Evolutionary conservation across 2,888 invertebrate species (phyloP).

Genomic region (Quadriops clusia): DNA sequence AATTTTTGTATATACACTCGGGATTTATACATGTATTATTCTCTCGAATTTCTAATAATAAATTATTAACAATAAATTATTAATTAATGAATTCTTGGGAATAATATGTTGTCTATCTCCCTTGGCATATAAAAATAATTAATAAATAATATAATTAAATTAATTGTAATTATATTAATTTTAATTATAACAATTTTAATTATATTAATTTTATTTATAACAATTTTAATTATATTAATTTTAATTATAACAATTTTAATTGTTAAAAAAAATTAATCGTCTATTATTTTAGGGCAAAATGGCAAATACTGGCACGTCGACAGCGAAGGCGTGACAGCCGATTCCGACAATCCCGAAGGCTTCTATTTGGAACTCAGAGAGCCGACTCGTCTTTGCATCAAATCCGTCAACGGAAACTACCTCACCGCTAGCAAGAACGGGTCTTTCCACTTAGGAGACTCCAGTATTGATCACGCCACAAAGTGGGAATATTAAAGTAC

Average conservation of each 20-base stretch:
- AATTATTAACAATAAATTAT: too few species aligned
- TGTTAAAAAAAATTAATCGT: too few species aligned
- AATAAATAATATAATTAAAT: too few species aligned
- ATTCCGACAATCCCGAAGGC: conserved; percentile 70
- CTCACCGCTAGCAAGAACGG: conserved; percentile 87
- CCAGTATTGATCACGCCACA: conserved; percentile 67
- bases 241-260: conserved; percentile 1
- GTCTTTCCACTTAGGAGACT: conserved; percentile 70
- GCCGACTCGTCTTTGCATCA: conserved; percentile 86
- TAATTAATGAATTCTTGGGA: too few species aligned
- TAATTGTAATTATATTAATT: too few species aligned
- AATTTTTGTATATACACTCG: too few species aligned
- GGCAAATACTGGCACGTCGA: conserved; percentile 91
- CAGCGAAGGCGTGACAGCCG: conserved; percentile 76
- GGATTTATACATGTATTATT: too few species aligned
- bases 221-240: not conserved
- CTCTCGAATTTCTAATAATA: too few species aligned
- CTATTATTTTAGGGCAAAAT: conserved; percentile 58
- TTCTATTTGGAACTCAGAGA: conserved; percentile 89
- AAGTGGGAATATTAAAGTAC: conserved; percentile 87
- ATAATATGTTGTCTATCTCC: too few species aligned
- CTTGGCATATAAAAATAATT: too few species aligned
- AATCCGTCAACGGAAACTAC: conserved; percentile 63
- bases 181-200: too few species aligned
- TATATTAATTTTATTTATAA: too few species aligned